A percentile compares a stretch with the other conserved stretches of the same genome.
These are phyloP conservation scores for Sesamia inferens DNA, from an alignment of 2,888 invertebrate species.

Conservation along the genomic window DNA sequence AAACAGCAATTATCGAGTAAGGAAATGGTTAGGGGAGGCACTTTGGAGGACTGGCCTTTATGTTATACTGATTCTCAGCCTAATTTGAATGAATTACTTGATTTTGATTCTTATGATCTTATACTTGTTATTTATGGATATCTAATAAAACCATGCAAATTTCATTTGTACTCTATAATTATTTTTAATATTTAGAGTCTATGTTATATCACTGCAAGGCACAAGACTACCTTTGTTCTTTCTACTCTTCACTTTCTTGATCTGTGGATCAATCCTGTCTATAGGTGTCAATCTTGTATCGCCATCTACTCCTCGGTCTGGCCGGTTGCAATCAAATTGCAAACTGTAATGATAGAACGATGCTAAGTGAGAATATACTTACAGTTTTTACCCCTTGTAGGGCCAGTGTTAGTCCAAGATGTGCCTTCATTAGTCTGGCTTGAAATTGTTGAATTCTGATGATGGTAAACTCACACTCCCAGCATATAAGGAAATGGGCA, in stretches of 20 bases:
- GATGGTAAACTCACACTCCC: constrained; percentile 25
- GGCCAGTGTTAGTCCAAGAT: neutral
- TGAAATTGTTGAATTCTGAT: constrained; percentile 21
- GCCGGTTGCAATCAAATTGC: neutral
- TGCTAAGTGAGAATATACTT: constrained; percentile 6
- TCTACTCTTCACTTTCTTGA: neutral
- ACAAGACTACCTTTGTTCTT: neutral
- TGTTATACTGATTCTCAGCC: too few relatives aligned
- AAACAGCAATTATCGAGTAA: too few relatives aligned
- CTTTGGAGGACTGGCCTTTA: too few relatives aligned
- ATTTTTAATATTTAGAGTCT: neutral
- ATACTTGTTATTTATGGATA: too few relatives aligned
- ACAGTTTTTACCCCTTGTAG: constrained; percentile 17
- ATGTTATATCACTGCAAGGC: neutral
- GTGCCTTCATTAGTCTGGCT: constrained; percentile 11
- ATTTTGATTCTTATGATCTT: too few relatives aligned
- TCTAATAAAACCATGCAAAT: too few relatives aligned
- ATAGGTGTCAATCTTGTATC: neutral
- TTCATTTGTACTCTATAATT: neutral
- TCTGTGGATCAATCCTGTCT: neutral
- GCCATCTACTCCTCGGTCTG: neutral
- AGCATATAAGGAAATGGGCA: constrained; percentile 7
- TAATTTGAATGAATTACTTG: too few relatives aligned
- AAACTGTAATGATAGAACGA: neutral
- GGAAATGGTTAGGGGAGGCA: too few relatives aligned